Base-by-base conservation (phyloP, 2,888 invertebrate species). In the Drosophila nigritarsus region DNA sequence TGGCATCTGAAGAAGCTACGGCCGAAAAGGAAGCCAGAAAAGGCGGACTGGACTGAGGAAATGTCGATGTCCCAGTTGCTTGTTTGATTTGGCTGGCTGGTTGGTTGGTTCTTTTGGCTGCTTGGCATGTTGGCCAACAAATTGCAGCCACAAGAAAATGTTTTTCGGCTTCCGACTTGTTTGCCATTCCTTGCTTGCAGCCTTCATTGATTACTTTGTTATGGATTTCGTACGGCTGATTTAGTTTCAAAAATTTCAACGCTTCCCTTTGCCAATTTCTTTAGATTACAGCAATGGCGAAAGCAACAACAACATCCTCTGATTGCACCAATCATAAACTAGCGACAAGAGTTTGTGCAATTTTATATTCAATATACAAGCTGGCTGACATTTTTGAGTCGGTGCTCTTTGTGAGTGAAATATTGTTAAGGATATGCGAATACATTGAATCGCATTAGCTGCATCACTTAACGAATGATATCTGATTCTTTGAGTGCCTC, bases 171-270 rank as follows among this genome's bases (percentile, higher is more conserved):
- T 76, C 73, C 81, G 78, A 54, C 81, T 76, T 69, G 65, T 55
- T 70, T 76, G 80, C 66, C n/a, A 66, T 71, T 75, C 59, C 64
- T 64, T 58, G 80, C 65, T 66, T 62, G 78, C 82, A 69, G 69
- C 77, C 74, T 73, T 88, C 78, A 88, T 87, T 87, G 87, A 87
- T 87, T 87, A 88, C 90, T 85, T 90, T 89, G 89, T 87, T 88
- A 87, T 90, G 77, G 90, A 88, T 90, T 83, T 88, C 65, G 74
- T 75, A 63, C 67, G 80, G 67, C 73, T 77, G 84, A 82, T 82
- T 87, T 87, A 77, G 73, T 75, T 74, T 71, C 68, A 68, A 77
- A 79, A 71, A 69, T 73, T 73, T 58, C 73, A 29, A 38, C 24
- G 27, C 59, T 53, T 59, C 58, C 53, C 60, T 38, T 42, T 51